Evolutionary conservation across 2,888 invertebrate species (phyloP).

Genomic region (Hirudinaria manillensis): DNA sequence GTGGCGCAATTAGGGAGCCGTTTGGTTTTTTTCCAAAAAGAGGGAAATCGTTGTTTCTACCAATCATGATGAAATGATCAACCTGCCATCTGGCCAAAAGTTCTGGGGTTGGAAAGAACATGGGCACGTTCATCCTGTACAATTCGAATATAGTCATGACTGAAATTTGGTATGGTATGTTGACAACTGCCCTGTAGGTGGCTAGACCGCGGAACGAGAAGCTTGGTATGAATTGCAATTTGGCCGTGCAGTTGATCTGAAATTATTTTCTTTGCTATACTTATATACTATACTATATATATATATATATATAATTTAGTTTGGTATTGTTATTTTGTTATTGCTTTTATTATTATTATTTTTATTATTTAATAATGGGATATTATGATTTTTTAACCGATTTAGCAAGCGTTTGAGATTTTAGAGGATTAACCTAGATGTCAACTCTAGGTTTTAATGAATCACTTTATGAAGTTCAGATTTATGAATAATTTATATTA

Average conservation of each 20-base stretch:
- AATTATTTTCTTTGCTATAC: too few species aligned
- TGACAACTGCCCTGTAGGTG: conserved; percentile 31
- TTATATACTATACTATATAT: too few species aligned
- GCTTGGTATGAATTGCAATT: conserved; percentile 28
- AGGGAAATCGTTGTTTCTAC: conserved; percentile 27
- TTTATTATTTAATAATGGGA: too few species aligned
- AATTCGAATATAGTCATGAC: conserved; percentile 37
- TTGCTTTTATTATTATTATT: too few species aligned
- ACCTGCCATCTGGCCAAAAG: conserved; percentile 36
- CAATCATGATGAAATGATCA: conserved; percentile 34
- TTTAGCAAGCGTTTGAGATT: too few species aligned
- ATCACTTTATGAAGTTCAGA: too few species aligned
- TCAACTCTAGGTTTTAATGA: too few species aligned
- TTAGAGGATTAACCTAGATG: too few species aligned
- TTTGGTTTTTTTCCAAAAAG: not conserved
- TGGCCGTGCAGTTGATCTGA: conserved; percentile 2
- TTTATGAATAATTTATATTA: too few species aligned
- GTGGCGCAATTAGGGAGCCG: conserved; percentile 48
- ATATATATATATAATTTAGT: too few species aligned
- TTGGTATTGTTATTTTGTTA: too few species aligned
- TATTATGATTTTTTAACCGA: too few species aligned
- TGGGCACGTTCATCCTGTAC: conserved; percentile 38
- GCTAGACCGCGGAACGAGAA: conserved; percentile 28
- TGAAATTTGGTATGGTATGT: conserved; percentile 36
- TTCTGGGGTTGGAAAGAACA: conserved; percentile 35